Evolutionary conservation across 2,888 invertebrate genomes (phyloP), one percentile per base, ranked within the genome.

Genomic region (Drosophila lutescens): DNA sequence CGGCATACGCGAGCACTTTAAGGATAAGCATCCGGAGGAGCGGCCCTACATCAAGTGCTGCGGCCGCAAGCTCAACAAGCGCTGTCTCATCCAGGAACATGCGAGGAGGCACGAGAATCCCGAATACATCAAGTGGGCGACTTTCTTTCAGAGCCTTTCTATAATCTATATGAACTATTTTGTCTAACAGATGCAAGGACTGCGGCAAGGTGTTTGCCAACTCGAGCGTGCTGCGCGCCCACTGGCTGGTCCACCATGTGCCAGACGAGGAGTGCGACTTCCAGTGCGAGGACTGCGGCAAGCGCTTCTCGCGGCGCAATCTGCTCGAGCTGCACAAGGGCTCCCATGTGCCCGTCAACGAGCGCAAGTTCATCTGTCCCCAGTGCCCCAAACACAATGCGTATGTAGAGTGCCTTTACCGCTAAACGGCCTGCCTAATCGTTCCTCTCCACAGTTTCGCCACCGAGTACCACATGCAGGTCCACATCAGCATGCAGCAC

Each of bases 41-140:
- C 85, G 88, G 10, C 89, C 90, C 0, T 92, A 88, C 69, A 84
- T 92, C 0, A 83, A 89, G 40, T 92, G 92, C 54, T 92, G 92
- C 50, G 91, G 91, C 1, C 90, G 90, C 0, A 92, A 92, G 70
- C 78, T 92, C 0, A 91, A 89, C 53, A 91, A 91, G 63, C 88
- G 91, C 17, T 89, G 90, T 12, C 80, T 90, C 0, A 79, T 92
- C 13, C 87, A 92, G 2, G 92, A 92, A 54, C 92, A 92, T 70
- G 91, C 92, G 2, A 83, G 91, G 17, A 86, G 90, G n/a, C 92
- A 92, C 67, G 80, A 91, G 46, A 89, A 92, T 80, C 92, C 92
- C 0, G 90, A 91, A 51, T 90, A 90, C 47, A 92, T 91, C 15
- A 92, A 91, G 92, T 92, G 84, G 53, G 71, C 67, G 1, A n/a